Base-by-base conservation (phyloP, 2,113 vertebrate genomes). In the Hippocampus mohnikei region DNA sequence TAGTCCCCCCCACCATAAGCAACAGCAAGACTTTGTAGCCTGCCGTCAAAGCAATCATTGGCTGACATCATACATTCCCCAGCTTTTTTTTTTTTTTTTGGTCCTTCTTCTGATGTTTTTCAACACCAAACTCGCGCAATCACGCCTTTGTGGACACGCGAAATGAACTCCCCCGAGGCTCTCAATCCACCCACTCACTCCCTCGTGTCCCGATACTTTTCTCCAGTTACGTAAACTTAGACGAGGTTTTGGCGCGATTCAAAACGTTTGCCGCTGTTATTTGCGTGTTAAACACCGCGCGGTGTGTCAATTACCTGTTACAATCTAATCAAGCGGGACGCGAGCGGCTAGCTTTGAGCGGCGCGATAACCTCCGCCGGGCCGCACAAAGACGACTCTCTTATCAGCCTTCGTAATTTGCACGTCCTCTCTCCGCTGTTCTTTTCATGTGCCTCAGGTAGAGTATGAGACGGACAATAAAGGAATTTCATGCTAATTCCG, bases 281-380 rank as follows among this genome's bases (percentile, higher is more conserved):
- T 80, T 55, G 68, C 48, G 67, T 44, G 66, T 79, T 66, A 53
- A 71, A 78, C 78, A 70, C 58, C 53, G 20, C 58, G 42, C 72
- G 67, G 67, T 71, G 80, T 71, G 76, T 76, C 79, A 77, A 71
- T 86, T 84, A 78, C 77, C 81, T 75, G 80, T 46, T 8, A 8
- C 58, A 29, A 84, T 85, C 79, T 80, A 83, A 87, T 88, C 81
- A 60, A 68, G 73, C 50, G 65, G 62, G 50, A 72, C 64, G 65
- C 75, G 53, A 6, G 79, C 76, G 70, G 64, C 67, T 71, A 48
- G 69, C 75, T 80, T 75, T 84, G 67, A 74, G 76, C 66, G 48
- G 70, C 20, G 66, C 62, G 83, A 88, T 86, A 82, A 84, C 76
- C 76, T 75, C 74, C 76, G 74, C 66, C 74, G 75, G 67, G 71